A percentile compares a stretch with the other conserved stretches of the same genome.
Conservation (phyloP, 2,113 vertebrate genomes). For the Pygathrix nemaeus region DNA sequence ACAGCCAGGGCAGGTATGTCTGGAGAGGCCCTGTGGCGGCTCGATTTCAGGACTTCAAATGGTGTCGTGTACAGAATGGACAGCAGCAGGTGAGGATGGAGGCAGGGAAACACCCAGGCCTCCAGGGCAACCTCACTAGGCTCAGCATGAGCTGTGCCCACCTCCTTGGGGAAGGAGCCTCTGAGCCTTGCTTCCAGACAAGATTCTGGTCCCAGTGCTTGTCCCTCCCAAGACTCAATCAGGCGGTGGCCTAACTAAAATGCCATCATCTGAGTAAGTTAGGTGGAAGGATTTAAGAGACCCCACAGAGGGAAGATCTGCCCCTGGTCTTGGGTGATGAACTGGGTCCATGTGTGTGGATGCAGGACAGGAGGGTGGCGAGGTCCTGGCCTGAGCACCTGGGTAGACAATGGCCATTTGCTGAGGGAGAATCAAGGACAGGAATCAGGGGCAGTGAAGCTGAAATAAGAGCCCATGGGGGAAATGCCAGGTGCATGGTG, state of each 20-base stretch:
- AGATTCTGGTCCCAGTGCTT: too few species aligned
- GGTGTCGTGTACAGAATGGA: neutral
- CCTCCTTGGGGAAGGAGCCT: too few species aligned
- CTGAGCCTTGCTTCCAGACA: too few species aligned
- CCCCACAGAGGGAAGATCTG: accelerated
- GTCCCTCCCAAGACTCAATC: too few species aligned
- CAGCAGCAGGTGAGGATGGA: accelerated
- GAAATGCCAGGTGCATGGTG: accelerated
- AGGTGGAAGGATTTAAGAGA: neutral
- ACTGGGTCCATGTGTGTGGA: accelerated
- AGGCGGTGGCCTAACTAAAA: neutral
- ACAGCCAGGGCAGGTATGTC: neutral
- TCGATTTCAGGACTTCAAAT: neutral
- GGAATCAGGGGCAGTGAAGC: too few species aligned
- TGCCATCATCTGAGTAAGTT: neutral
- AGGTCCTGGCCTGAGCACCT: conserved; percentile 5
- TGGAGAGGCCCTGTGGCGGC: neutral
- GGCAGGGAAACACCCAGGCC: conserved; percentile 21
- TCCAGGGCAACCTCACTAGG: neutral
- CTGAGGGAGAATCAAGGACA: neutral
- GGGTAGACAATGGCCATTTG: neutral
- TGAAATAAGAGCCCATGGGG: neutral
- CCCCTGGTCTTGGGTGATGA: neutral
- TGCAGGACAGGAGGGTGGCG: accelerated
- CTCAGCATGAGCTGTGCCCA: too few species aligned